phyloP scores from a whole-genome alignment of 2,888 invertebrate species.

The Arge pagana region DNA sequence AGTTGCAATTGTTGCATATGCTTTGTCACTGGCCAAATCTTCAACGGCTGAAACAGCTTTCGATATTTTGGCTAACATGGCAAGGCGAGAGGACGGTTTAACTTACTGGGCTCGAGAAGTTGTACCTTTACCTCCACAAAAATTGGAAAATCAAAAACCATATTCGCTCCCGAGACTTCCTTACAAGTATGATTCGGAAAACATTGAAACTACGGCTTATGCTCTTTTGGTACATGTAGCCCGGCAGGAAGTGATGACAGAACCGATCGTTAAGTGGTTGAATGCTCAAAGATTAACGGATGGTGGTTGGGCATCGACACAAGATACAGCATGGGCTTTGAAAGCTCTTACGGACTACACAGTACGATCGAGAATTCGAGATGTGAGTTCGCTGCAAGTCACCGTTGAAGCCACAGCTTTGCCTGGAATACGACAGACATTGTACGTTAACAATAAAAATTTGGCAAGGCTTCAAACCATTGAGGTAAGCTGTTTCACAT shows the following conservation, averaged over 20 bases:
- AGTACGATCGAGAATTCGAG: conserved; percentile 80
- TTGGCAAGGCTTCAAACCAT: conserved; percentile 78
- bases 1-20: conserved; percentile 87
- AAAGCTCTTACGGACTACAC: conserved; percentile 90
- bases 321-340: conserved; percentile 87
- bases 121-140: conserved; percentile 80
- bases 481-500: conserved; percentile 62
- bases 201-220: conserved; percentile 92
- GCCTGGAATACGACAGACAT: conserved; percentile 67
- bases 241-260: conserved; percentile 78
- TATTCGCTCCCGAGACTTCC: conserved; percentile 87
- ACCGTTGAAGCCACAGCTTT: conserved; percentile 85
- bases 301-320: conserved; percentile 88
- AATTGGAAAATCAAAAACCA: conserved; percentile 89
- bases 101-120: conserved; percentile 84
- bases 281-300: conserved; percentile 85
- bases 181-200: conserved; percentile 86
- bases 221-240: conserved; percentile 88
- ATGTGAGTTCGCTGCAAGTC: conserved; percentile 78
- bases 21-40: conserved; percentile 81
- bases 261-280: conserved; percentile 88
- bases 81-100: conserved; percentile 75
- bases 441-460: conserved; percentile 77
- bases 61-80: conserved; percentile 69
- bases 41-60: conserved; percentile 85